Conservation (phyloP, 2,113 vertebrate genomes). For the Prochilodus magdalenae region DNA sequence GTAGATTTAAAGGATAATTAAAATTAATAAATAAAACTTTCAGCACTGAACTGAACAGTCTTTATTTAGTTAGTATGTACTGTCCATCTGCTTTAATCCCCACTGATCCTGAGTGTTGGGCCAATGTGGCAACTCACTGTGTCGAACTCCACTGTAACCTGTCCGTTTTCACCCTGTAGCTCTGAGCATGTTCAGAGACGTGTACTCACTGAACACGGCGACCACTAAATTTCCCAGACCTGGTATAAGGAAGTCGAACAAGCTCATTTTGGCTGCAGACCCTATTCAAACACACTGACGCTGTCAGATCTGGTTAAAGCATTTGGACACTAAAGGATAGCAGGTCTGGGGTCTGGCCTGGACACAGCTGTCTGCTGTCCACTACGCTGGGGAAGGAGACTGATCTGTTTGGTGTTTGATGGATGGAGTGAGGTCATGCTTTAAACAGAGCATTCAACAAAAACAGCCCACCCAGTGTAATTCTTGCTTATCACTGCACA, state of each 20-base stretch:
- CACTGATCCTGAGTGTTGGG: not conserved
- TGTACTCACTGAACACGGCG: not conserved
- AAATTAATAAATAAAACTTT: too few species aligned
- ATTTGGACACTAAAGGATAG: slow-evolving; percentile 43
- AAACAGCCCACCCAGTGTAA: slow-evolving; percentile 35
- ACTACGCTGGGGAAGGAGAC: not conserved
- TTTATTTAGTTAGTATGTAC: not conserved
- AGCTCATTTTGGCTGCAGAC: not conserved
- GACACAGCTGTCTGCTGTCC: slow-evolving; percentile 7
- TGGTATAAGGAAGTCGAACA: not conserved
- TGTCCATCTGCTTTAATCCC: not conserved
- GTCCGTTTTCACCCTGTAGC: slow-evolving; percentile 5
- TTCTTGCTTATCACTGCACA: slow-evolving; percentile 23
- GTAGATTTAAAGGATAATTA: too few species aligned
- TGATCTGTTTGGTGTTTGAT: slow-evolving; percentile 44
- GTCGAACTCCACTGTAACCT: not conserved
- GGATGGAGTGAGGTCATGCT: slow-evolving; percentile 52
- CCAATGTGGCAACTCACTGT: not conserved
- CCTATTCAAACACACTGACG: slow-evolving; percentile 1
- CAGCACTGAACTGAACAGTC: too few species aligned
- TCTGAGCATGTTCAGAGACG: not conserved
- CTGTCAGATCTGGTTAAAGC: slow-evolving; percentile 55
- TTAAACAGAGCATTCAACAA: slow-evolving; percentile 53
- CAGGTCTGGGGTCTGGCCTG: slow-evolving; percentile 20
- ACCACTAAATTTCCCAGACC: not conserved